These are phyloP conservation scores for Calameuta pallipes DNA, from an alignment of 2,888 invertebrate species.

Conservation along the genomic window DNA sequence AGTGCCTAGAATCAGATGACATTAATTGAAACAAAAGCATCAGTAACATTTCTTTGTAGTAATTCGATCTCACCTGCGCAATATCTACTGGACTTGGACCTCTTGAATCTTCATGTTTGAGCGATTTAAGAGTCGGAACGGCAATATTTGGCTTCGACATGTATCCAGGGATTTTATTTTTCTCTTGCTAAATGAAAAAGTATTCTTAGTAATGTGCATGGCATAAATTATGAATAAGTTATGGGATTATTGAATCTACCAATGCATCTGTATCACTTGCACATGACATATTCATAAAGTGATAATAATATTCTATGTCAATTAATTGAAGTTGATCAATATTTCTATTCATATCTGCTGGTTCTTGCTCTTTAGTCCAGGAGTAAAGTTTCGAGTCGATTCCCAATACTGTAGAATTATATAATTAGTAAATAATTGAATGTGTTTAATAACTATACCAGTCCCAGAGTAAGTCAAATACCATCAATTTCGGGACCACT, in stretches of 20 bases:
- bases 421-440: background rate
- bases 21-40: constrained; percentile 31
- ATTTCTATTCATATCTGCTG: constrained; percentile 75
- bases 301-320: constrained; percentile 78
- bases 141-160: constrained; percentile 20
- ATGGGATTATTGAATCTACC: constrained; percentile 21
- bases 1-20: constrained; percentile 70
- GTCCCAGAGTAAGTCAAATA: constrained; percentile 22
- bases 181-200: constrained; percentile 18
- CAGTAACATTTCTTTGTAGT: background rate
- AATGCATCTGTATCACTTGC: constrained; percentile 27
- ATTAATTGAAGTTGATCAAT: constrained; percentile 71
- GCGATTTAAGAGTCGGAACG: constrained; percentile 37
- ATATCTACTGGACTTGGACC: constrained; percentile 56
- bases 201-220: background rate
- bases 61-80: constrained; percentile 43
- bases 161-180: constrained; percentile 21
- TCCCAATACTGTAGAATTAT: constrained; percentile 33
- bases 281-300: constrained; percentile 67
- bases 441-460: background rate
- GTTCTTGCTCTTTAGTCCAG: constrained; percentile 72
- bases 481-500: constrained; percentile 45
- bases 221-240: background rate
- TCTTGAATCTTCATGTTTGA: constrained; percentile 21
- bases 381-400: constrained; percentile 56